A percentile compares a stretch with the other conserved stretches of the same genome.
Conservation (phyloP, 2,113 vertebrate genomes). For the Engraulis encrasicolus region DNA sequence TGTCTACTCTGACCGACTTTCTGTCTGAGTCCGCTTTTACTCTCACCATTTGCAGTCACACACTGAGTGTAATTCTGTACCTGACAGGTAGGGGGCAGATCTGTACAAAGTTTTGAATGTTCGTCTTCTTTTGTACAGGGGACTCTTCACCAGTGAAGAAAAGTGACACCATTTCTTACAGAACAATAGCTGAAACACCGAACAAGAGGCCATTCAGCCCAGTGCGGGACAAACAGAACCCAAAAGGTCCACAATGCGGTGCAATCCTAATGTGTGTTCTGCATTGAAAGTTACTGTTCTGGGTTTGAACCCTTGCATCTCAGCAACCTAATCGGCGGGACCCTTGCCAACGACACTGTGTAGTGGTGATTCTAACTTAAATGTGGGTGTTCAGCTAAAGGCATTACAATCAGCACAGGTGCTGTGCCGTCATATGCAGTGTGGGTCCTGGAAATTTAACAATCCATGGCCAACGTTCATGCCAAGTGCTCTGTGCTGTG, state of each 20-base stretch:
- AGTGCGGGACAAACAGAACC: not conserved
- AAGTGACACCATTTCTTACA: not conserved
- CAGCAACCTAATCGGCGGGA: not conserved
- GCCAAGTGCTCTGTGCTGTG: not conserved
- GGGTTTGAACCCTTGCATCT: not conserved
- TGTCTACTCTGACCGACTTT: not conserved
- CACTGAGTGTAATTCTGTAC: not conserved
- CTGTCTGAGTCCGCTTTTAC: not conserved
- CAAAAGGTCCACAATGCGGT: not conserved
- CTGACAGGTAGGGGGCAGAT: not conserved
- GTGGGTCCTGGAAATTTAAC: not conserved
- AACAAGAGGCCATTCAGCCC: not conserved
- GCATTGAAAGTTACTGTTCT: not conserved
- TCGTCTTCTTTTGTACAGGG: not conserved
- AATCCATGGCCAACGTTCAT: not conserved
- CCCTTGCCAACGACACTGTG: not conserved
- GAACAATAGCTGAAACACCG: not conserved
- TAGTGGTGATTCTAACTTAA: not conserved
- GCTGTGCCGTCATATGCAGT: not conserved
- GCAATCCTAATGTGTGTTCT: not conserved
- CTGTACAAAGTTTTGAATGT: not conserved
- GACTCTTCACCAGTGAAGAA: constrained; percentile 18
- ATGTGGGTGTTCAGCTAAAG: not conserved
- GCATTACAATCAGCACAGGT: not conserved
- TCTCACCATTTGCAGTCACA: not conserved